A percentile compares a stretch with the other conserved stretches of the same genome.
Evolutionary conservation across 2,888 invertebrate species (phyloP).

Genomic region (Erebia ligea): DNA sequence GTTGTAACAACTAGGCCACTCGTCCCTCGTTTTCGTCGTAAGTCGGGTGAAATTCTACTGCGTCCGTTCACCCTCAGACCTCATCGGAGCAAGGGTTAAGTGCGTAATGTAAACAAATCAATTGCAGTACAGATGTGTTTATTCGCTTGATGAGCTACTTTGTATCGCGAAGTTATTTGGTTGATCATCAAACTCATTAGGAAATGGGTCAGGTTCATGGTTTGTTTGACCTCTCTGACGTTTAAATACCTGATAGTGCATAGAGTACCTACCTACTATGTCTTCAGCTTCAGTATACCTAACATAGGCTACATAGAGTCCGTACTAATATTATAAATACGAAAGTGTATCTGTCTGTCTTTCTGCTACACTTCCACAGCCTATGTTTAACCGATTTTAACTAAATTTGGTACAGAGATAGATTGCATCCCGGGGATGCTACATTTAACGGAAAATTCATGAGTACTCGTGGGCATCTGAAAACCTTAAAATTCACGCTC

Average conservation of each 20-base stretch:
- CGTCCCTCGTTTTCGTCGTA: background rate
- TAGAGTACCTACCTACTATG: background rate
- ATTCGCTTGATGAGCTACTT: conserved; percentile 6
- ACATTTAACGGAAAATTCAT: too few relatives aligned
- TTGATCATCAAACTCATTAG: background rate
- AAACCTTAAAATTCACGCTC: too few relatives aligned
- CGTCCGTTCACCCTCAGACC: conserved; percentile 27
- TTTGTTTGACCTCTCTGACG: background rate
- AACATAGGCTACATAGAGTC: too few relatives aligned
- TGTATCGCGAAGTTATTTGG: conserved; percentile 8
- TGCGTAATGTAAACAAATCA: conserved; percentile 34
- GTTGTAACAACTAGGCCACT: too few relatives aligned
- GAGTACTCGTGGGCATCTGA: too few relatives aligned
- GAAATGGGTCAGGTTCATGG: conserved; percentile 10
- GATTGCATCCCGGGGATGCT: too few relatives aligned
- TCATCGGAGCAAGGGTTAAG: conserved; percentile 12
- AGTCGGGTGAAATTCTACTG: background rate
- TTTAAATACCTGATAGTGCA: background rate
- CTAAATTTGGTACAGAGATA: too few relatives aligned
- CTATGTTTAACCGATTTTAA: too few relatives aligned
- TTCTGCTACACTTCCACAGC: too few relatives aligned
- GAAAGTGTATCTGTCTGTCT: too few relatives aligned
- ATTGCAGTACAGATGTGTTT: conserved; percentile 25
- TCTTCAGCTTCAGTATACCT: too few relatives aligned
- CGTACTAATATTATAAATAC: too few relatives aligned